Percentiles rank a stretch among this genome's conserved stretches.
These are phyloP conservation scores for Hypercompe scribonia DNA, from an alignment of 2,888 invertebrate genomes.

Conservation along the genomic window DNA sequence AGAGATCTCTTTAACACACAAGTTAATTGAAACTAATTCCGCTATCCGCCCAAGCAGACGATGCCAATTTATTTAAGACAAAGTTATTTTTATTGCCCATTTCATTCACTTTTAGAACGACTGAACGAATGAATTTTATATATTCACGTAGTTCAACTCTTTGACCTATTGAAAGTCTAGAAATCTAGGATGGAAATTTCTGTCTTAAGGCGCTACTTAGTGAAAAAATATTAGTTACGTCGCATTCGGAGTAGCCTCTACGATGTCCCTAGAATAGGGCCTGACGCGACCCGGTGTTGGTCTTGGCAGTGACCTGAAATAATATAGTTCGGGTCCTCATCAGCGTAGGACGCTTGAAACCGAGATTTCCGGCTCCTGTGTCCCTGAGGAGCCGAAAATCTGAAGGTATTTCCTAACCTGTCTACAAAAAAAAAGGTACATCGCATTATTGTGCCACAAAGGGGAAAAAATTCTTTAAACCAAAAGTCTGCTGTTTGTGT, in stretches of 20 bases:
- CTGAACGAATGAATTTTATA: slow-evolving; percentile 52
- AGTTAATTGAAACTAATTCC: slow-evolving; percentile 59
- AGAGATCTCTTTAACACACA: slow-evolving; percentile 36
- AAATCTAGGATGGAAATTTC: slow-evolving; percentile 36
- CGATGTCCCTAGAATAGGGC: no score
- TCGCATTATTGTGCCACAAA: not conserved
- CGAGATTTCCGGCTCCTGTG: no score
- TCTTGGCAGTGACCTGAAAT: no score
- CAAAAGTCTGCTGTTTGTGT: not conserved
- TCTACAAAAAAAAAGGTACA: no score
- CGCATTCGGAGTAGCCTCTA: no score
- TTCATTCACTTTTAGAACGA: slow-evolving; percentile 61
- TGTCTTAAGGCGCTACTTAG: slow-evolving; percentile 17
- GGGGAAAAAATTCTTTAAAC: not conserved
- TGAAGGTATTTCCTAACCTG: no score
- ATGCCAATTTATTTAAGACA: slow-evolving; percentile 62
- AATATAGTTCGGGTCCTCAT: no score
- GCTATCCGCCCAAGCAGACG: slow-evolving; percentile 53
- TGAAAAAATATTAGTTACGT: slow-evolving; percentile 24
- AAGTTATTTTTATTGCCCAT: slow-evolving; percentile 66
- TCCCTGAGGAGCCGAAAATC: no score
- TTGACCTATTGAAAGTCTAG: slow-evolving; percentile 44
- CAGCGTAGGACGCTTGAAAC: no score
- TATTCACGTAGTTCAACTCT: slow-evolving; percentile 27
- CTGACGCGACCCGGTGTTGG: no score